Conservation (phyloP, 2,113 vertebrate species). For the Oncorhynchus clarkii region DNA sequence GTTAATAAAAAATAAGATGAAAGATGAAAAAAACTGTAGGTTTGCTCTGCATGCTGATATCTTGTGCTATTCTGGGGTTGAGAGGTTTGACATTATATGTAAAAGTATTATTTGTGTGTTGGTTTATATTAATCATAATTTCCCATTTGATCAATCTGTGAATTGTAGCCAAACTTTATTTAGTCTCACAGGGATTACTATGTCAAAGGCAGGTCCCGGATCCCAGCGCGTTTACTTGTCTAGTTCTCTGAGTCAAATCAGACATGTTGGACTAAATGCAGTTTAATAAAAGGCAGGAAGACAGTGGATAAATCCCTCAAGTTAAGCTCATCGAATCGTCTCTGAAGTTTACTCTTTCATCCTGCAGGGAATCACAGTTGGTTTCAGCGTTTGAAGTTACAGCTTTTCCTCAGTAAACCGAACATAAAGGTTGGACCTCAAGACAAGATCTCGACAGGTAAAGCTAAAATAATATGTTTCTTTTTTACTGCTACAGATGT, state of each 20-base stretch:
- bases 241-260: slow-evolving; percentile 39
- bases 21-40: background rate
- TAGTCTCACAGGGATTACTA: background rate
- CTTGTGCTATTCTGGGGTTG: background rate
- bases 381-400: slow-evolving; percentile 60
- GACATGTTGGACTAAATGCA: slow-evolving; percentile 33
- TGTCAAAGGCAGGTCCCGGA: slow-evolving; percentile 18
- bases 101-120: too few species aligned
- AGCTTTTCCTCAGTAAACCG: slow-evolving; percentile 46
- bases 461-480: slow-evolving; percentile 12
- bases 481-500: background rate
- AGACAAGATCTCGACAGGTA: slow-evolving; percentile 38
- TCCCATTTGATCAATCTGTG: background rate
- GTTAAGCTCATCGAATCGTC: slow-evolving; percentile 61
- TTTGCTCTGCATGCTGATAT: background rate
- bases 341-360: slow-evolving; percentile 64
- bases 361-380: slow-evolving; percentile 52
- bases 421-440: slow-evolving; percentile 48
- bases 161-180: background rate
- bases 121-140: background rate
- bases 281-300: slow-evolving; percentile 53
- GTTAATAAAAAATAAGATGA: background rate
- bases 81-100: background rate
- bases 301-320: slow-evolving; percentile 61
- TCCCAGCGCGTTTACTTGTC: slow-evolving; percentile 33